phyloP scores from a whole-genome alignment of 2,888 invertebrate genomes.

The Megalurothrips usitatus region DNA sequence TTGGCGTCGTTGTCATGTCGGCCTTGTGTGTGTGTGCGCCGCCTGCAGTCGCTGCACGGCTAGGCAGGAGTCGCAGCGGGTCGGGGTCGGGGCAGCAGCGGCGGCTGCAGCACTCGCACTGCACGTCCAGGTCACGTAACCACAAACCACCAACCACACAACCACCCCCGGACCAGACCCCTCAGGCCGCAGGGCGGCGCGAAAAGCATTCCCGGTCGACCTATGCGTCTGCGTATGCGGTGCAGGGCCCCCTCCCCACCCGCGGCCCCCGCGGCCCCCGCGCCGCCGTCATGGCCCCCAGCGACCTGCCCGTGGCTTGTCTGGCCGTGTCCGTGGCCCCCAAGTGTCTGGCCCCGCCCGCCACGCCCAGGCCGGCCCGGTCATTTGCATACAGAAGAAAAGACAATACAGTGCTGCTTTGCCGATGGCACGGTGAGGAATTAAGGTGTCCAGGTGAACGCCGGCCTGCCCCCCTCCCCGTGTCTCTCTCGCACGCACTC shows the following conservation, averaged over 20 bases:
- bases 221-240: neutral
- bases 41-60: too few relatives aligned
- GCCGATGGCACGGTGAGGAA: too few relatives aligned
- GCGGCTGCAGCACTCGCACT: too few relatives aligned
- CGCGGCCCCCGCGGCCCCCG: neutral
- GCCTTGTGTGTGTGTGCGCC: neutral
- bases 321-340: neutral
- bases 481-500: neutral
- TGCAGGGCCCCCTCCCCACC: neutral
- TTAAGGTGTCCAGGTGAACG: too few relatives aligned
- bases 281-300: neutral
- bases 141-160: too few relatives aligned
- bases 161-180: too few relatives aligned
- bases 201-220: neutral
- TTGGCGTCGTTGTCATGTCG: neutral
- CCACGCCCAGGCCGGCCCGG: neutral
- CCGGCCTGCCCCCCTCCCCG: neutral
- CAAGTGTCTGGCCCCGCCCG: neutral
- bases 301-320: neutral
- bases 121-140: too few relatives aligned
- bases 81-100: too few relatives aligned
- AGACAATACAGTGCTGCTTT: neutral
- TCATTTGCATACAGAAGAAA: slow-evolving; percentile 1
- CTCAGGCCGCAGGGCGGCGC: neutral
- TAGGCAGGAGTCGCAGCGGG: too few relatives aligned